Percentiles rank a stretch among this genome's conserved stretches.
Evolutionary conservation across 2,113 vertebrate genomes (phyloP).

Genomic region (Lucifuga dentata): DNA sequence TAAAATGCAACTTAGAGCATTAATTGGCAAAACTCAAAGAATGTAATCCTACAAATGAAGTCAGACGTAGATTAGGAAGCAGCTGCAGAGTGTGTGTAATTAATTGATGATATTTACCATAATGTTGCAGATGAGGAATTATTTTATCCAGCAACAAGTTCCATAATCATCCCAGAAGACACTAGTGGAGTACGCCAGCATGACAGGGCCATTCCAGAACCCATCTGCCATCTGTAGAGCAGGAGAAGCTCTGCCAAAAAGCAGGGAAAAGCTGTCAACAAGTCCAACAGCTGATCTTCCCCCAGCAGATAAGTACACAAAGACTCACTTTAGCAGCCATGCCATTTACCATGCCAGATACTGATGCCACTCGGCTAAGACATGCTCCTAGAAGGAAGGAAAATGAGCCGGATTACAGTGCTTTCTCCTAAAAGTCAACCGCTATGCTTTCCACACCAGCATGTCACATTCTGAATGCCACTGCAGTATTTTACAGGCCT

Average conservation of each 20-base stretch:
- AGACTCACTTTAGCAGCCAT: constrained; percentile 10
- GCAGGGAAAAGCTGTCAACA: constrained; percentile 13
- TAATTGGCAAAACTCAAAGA: too few relatives aligned
- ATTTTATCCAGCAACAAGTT: too few relatives aligned
- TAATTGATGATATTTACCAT: not conserved
- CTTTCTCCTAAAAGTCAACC: constrained; percentile 16
- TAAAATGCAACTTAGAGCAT: too few relatives aligned
- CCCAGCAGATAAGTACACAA: constrained; percentile 6
- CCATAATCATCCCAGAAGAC: not conserved
- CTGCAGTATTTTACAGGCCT: constrained; percentile 67
- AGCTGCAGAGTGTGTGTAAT: not conserved
- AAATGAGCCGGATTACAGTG: not conserved
- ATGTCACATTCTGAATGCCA: constrained; percentile 64
- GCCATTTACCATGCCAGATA: not conserved
- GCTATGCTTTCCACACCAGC: constrained; percentile 22
- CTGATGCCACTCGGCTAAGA: constrained; percentile 14
- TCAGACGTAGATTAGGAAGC: not conserved
- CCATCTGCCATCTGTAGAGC: constrained; percentile 8
- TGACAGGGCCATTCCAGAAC: constrained; percentile 31
- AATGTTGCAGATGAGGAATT: too few relatives aligned
- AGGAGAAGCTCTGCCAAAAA: constrained; percentile 21
- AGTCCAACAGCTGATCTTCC: constrained; percentile 33
- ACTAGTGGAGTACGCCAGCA: too few relatives aligned
- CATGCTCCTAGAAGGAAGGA: constrained; percentile 9
- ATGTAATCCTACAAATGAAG: not conserved